These are phyloP conservation scores for Norana najaformis DNA, from an alignment of 2,888 invertebrate genomes.

Conservation along the genomic window DNA sequence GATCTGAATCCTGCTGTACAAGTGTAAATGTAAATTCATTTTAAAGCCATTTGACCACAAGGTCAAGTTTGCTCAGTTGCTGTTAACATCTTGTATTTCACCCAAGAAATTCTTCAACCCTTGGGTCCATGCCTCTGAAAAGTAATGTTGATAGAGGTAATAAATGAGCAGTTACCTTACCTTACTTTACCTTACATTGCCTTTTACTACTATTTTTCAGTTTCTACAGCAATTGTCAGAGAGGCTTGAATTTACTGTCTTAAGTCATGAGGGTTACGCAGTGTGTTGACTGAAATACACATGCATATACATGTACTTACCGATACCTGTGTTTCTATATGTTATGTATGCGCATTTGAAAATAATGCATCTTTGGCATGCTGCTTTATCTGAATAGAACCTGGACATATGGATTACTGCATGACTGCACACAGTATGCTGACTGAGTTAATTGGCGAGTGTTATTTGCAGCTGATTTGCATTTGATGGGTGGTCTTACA, in stretches of 20 bases:
- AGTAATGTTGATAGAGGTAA: background rate
- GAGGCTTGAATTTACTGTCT: background rate
- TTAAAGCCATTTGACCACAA: background rate
- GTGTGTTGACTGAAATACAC: background rate
- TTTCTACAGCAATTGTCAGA: background rate
- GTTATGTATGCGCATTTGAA: slow-evolving; percentile 13
- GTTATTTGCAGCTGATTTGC: background rate
- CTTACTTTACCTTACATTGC: background rate
- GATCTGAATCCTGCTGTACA: background rate
- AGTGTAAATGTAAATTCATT: background rate
- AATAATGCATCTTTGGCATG: background rate
- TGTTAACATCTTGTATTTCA: no score
- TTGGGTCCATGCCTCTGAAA: no score
- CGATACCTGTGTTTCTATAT: background rate
- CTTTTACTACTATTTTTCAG: background rate
- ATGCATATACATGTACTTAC: background rate
- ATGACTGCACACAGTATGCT: background rate
- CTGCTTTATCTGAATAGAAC: background rate
- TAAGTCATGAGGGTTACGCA: background rate
- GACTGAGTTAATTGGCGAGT: background rate
- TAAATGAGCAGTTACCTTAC: background rate
- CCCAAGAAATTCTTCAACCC: no score
- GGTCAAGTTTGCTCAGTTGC: no score
- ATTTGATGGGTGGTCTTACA: background rate
- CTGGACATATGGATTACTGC: background rate